Conservation (phyloP, 2,113 vertebrate genomes). For the Baryphthengus martii region DNA sequence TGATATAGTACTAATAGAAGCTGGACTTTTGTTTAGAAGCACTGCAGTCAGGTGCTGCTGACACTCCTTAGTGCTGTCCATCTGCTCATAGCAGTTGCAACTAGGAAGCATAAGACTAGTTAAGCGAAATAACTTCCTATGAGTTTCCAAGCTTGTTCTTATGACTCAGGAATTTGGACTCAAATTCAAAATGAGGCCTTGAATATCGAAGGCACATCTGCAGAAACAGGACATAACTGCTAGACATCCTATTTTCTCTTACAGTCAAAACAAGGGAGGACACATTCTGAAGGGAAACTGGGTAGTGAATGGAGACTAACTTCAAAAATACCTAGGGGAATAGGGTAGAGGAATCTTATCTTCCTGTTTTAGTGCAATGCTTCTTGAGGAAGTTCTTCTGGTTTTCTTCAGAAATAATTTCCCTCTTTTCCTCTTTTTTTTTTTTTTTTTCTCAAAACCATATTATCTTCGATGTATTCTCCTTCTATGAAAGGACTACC, state of each 20-base stretch:
- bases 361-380: background rate
- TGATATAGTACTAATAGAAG: background rate
- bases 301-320: background rate
- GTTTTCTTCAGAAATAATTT: background rate
- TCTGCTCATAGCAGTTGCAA: background rate
- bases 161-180: background rate
- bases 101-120: background rate
- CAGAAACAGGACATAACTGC: background rate
- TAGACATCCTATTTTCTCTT: background rate
- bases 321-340: background rate
- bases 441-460: background rate
- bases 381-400: background rate
- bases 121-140: background rate
- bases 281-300: background rate
- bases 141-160: background rate
- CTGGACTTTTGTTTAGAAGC: background rate
- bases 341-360: background rate
- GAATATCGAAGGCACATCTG: background rate
- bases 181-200: background rate
- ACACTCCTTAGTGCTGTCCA: background rate
- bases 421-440: background rate
- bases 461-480: background rate
- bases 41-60: background rate
- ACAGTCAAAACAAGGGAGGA: background rate
- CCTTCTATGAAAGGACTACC: background rate